These are phyloP conservation scores for Embidobia sp. DNA, from an alignment of 2,888 invertebrate genomes.

Conservation along the genomic window DNA sequence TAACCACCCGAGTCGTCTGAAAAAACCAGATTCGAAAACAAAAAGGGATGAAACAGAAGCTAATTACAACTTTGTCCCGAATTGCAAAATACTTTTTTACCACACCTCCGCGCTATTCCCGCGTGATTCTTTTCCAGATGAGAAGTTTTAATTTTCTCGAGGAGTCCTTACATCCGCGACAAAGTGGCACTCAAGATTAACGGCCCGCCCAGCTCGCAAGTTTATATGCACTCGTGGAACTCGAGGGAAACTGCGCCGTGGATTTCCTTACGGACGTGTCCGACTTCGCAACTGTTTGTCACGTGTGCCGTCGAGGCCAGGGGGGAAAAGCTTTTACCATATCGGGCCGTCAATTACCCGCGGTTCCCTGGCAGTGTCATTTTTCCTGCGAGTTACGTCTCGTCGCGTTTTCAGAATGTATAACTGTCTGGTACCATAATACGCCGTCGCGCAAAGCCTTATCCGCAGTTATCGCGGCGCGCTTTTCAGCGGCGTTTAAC, in stretches of 20 bases:
- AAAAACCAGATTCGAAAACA: too few species aligned
- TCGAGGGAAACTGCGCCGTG: conserved; percentile 22
- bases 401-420: conserved; percentile 24
- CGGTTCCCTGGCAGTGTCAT: conserved; percentile 47
- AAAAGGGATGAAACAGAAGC: too few species aligned
- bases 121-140: background rate
- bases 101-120: too few species aligned
- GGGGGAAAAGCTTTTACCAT: conserved; percentile 49
- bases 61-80: too few species aligned
- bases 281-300: conserved; percentile 51
- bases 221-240: conserved; percentile 40
- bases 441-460: conserved; percentile 3
- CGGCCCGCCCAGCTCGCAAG: conserved; percentile 32
- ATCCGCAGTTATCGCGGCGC: background rate
- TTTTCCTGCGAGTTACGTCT: conserved; percentile 38
- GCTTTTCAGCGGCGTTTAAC: conserved; percentile 10
- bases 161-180: conserved; percentile 25
- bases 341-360: conserved; percentile 56
- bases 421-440: conserved; percentile 13
- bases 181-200: conserved; percentile 55
- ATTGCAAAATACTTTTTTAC: too few species aligned
- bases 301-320: conserved; percentile 14
- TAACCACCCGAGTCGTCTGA: too few species aligned
- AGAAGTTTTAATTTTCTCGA: conserved; percentile 56
- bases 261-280: conserved; percentile 54